phyloP scores from a whole-genome alignment of 2,113 vertebrate genomes.

The Petromus typicus region DNA sequence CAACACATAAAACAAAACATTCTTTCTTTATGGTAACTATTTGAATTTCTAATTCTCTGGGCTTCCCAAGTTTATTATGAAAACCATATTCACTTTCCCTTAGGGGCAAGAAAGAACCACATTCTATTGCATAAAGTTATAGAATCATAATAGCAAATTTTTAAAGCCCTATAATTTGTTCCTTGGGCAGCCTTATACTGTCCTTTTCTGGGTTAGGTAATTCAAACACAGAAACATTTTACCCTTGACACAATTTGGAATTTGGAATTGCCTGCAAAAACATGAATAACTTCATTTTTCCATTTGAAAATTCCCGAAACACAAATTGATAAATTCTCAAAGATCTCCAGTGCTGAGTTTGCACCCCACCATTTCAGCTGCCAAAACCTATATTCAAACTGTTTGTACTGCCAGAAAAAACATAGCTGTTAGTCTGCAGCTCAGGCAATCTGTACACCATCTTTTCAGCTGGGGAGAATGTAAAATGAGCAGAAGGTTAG shows the following conservation, averaged over 20 bases:
- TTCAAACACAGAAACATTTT: slow-evolving; percentile 60
- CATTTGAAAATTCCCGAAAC: slow-evolving; percentile 67
- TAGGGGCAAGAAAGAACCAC: slow-evolving; percentile 5
- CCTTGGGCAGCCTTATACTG: slow-evolving; percentile 14
- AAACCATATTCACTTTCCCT: slow-evolving; percentile 37
- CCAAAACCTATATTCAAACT: slow-evolving; percentile 64
- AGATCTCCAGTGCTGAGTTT: slow-evolving; percentile 41
- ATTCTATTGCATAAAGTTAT: slow-evolving; percentile 38
- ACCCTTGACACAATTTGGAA: slow-evolving; percentile 72
- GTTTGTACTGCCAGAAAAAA: slow-evolving; percentile 72
- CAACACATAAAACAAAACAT: slow-evolving; percentile 28
- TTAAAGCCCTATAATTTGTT: slow-evolving; percentile 54
- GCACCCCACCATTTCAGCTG: slow-evolving; percentile 55
- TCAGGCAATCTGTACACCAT: slow-evolving; percentile 18
- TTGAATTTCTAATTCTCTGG: slow-evolving; percentile 63
- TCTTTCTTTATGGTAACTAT: slow-evolving; percentile 52
- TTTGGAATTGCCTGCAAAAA: slow-evolving; percentile 67
- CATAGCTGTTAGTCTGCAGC: slow-evolving; percentile 65
- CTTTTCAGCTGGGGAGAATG: neutral
- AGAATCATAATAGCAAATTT: slow-evolving; percentile 51
- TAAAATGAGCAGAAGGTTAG: neutral
- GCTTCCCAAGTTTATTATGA: slow-evolving; percentile 48
- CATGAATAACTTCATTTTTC: slow-evolving; percentile 69
- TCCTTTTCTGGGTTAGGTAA: slow-evolving; percentile 46
- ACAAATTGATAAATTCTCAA: slow-evolving; percentile 70